Evolutionary conservation across 2,888 invertebrate species (phyloP).

Genomic region (Callyntrura sp.): DNA sequence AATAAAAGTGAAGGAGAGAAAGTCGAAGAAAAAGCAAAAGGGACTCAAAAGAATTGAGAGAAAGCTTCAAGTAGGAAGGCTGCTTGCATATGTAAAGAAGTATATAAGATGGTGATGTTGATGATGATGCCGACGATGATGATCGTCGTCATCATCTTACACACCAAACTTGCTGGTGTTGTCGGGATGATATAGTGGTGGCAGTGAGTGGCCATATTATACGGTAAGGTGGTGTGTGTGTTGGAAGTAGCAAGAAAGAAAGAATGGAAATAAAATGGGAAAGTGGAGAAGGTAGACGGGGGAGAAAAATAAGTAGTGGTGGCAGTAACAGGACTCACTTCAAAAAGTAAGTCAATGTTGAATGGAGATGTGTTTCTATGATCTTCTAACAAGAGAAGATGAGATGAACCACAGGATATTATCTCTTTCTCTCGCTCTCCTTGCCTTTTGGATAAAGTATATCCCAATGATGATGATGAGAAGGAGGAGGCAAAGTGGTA

Average conservation of each 20-base stretch:
- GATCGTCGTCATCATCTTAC: too few relatives aligned
- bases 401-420: constrained; percentile 77
- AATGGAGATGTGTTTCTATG: constrained; percentile 70
- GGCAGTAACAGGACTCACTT: constrained; percentile 55
- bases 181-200: not conserved
- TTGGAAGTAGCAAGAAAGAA: constrained; percentile 15
- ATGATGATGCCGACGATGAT: constrained; percentile 19
- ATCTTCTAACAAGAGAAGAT: constrained; percentile 71
- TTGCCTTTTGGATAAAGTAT: constrained; percentile 62
- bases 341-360: constrained; percentile 65
- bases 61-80: constrained; percentile 22
- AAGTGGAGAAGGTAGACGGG: not conserved
- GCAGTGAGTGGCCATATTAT: too few relatives aligned
- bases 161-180: constrained; percentile 23
- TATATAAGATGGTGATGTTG: constrained; percentile 27
- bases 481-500: constrained; percentile 65
- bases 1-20: constrained; percentile 65
- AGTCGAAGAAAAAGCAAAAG: constrained; percentile 53
- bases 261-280: constrained; percentile 41
- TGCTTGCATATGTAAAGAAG: constrained; percentile 61
- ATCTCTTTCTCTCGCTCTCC: constrained; percentile 53
- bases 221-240: too few relatives aligned
- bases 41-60: constrained; percentile 22
- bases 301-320: constrained; percentile 28
- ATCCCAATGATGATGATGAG: constrained; percentile 50